Conservation (phyloP, 2,113 vertebrate genomes). For the Plecturocebus donacophilus region DNA sequence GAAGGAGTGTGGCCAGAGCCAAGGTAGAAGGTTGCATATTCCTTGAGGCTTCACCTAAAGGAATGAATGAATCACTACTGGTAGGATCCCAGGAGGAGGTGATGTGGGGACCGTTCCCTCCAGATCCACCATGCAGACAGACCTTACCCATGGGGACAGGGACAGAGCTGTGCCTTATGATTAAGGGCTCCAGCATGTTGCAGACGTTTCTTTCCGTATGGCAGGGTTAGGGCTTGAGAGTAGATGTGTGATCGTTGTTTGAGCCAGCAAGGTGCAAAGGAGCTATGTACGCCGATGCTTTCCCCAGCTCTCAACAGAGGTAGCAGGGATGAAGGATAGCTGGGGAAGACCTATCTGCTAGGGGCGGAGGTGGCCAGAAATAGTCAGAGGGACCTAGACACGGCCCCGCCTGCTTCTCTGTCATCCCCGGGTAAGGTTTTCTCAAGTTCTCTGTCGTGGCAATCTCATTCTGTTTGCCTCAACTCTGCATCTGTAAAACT, state of each 20-base stretch:
- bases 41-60: neutral
- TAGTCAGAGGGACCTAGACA: neutral
- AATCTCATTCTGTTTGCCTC: neutral
- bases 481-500: neutral
- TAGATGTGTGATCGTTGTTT: neutral
- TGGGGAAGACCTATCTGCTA: neutral
- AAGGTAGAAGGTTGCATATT: neutral
- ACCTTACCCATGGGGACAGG: fast-evolving
- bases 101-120: neutral
- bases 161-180: neutral
- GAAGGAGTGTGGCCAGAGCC: neutral
- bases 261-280: neutral
- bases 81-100: neutral
- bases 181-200: neutral
- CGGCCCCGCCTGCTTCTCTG: neutral
- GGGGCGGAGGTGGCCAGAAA: neutral
- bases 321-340: neutral
- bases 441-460: neutral
- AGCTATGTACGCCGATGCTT: neutral
- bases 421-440: neutral
- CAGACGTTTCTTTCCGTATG: neutral
- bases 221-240: neutral
- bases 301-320: neutral
- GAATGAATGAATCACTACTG: neutral
- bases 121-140: neutral